Base-by-base conservation (phyloP, 2,113 vertebrate species). In the Eurypyga helias region DNA sequence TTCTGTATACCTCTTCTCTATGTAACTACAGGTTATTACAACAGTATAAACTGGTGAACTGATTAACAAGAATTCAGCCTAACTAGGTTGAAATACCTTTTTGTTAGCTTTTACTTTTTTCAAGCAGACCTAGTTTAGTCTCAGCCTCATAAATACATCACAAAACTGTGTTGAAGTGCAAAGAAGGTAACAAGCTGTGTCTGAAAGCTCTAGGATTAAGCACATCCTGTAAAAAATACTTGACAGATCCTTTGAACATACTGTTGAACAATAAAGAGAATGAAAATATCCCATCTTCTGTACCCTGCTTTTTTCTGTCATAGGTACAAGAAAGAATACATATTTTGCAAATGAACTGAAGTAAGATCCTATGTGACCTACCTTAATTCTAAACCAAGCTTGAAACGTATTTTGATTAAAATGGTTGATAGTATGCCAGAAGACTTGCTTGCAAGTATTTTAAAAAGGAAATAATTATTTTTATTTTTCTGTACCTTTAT, bases 201-300 rank as follows among this genome's bases (percentile, higher is more conserved):
- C 88, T 91, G 85, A 96, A 98, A 98, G 95, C 92, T 82, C 91
- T 34, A 78, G 95, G 93, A 98, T 98, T 98, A 98, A 98, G 96
- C 82, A 87, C 81, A 95, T 78, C 33, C 93, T 89, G 93, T 89
- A 96, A 83, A 41, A 97, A 97, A 77, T 95, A 55, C 84, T 86
- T 58, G 95, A 96, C 73, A 91, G 93, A 97, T 80, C 49, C 92
- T 85, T 97, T 90, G 94, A 95, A 97, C 88, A 25, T 83, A 29
- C 49, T 67, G 11, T 78, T n/a, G 88, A 89, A 83, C 61, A 93
- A 67, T 55, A 72, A 86, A 82, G 94, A 66, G 79, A 84, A 86
- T 78, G 61, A 91, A 87, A 89, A 81, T 58, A 77, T 58, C 55
- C 46, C 20, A 11, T 95, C 58, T 55, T 89, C 25, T 84, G 9